phyloP scores from a whole-genome alignment of 2,113 vertebrate species.

The Elgaria multicarinata region DNA sequence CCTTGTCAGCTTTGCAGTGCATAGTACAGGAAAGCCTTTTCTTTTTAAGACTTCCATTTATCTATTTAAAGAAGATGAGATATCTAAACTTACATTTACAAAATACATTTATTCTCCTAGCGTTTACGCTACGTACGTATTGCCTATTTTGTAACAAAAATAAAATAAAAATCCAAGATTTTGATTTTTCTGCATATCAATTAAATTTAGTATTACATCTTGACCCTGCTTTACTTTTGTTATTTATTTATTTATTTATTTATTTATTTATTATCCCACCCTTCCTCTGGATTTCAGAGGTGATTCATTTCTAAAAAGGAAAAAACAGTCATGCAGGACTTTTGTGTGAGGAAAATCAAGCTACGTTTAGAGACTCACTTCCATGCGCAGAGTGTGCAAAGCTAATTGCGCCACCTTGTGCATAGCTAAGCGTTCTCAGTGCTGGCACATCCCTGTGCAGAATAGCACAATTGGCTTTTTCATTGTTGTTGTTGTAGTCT shows the following conservation, averaged over 20 bases:
- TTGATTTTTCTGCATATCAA: not conserved
- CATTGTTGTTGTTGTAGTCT: not conserved
- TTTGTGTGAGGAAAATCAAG: not conserved
- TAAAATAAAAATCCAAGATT: not conserved
- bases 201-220: not conserved
- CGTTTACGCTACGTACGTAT: slow-evolving; percentile 21
- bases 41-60: slow-evolving; percentile 46
- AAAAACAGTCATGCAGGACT: not conserved
- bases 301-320: not conserved
- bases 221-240: not conserved
- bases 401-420: not conserved
- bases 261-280: not conserved
- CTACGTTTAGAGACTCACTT: not conserved
- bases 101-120: slow-evolving; percentile 4
- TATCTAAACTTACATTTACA: not conserved
- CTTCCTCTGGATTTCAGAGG: not conserved
- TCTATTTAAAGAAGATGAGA: slow-evolving; percentile 20
- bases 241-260: not conserved
- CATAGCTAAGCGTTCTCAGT: not conserved
- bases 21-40: slow-evolving; percentile 36
- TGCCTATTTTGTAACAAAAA: slow-evolving; percentile 18
- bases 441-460: not conserved
- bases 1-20: slow-evolving; percentile 54
- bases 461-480: not conserved
- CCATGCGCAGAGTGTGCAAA: not conserved